Base-by-base conservation (phyloP, 2,797 vertebrate genomes). In the Sebastes taczanowskii region DNA sequence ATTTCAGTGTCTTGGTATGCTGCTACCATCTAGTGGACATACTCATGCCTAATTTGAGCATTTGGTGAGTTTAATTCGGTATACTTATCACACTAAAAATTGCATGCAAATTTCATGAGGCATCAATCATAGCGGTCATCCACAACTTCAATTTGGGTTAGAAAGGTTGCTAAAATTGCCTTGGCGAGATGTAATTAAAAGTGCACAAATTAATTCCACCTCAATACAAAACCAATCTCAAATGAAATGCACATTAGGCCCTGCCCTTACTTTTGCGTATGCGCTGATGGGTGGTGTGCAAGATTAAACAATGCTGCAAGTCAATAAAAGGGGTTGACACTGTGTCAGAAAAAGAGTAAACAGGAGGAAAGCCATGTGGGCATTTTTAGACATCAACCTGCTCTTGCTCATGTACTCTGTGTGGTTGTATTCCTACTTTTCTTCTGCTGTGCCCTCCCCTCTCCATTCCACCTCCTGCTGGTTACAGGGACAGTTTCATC, bases 401-500 rank as follows among this genome's bases (percentile, higher is more conserved):
- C 6, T 85, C 52, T 61, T 90, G 20, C 68, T 77, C 3, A 23
- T 90, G 32, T 34, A 25, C 0, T 32, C 32, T 2, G 55, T 80
- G 16, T 74, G 84, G 9, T 23, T 63, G 3, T 22, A 61, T 78
- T 77, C 5, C 5, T 22, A 6, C 27, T 65, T 29, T 77, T 55
- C 25, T 34, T 52, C 65, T 23, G 7, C 42, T 61, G 29, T 66
- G 30, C 35, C 71, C 25, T 62, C 73, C 4, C 4, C 63, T 59
- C 29, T 58, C 72, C 20, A 55, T 76, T 55, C 80, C 22, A 74
- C 75, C 13, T 65, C 80, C 6, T 91, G 92, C 62, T 56, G 7
- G 34, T 62, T 88, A 67, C 85, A 72, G 71, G 67, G 74, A 77
- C 74, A 77, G 11, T 94, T 94, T 80, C 61, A 74, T 32, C 87